Evolutionary conservation across 2,888 invertebrate genomes (phyloP).

Genomic region (Phaedon cochleariae): DNA sequence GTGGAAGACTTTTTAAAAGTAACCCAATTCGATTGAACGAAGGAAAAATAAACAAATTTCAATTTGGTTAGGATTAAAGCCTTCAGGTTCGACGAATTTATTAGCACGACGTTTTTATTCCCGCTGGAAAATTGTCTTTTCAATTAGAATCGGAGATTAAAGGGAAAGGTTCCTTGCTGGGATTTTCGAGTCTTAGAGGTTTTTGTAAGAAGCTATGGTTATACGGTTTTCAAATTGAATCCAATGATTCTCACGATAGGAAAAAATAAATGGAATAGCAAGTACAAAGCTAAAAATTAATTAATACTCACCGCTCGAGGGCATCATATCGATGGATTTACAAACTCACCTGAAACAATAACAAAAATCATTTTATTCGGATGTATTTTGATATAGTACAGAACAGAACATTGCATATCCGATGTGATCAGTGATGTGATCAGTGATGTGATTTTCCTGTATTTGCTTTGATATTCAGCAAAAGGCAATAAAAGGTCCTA

Average conservation of each 20-base stretch:
- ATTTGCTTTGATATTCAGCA: no score
- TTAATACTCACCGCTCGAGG: not conserved
- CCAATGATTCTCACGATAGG: not conserved
- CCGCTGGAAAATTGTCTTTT: slow-evolving; percentile 33
- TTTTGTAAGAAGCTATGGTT: not conserved
- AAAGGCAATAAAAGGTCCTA: no score
- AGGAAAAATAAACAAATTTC: slow-evolving; percentile 38
- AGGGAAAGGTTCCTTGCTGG: slow-evolving; percentile 27
- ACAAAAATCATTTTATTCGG: not conserved
- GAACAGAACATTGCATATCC: no score
- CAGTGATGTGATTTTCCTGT: no score
- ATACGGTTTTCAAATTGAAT: slow-evolving; percentile 8
- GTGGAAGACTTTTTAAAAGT: not conserved
- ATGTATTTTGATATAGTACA: no score
- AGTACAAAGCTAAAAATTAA: no score
- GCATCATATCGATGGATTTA: not conserved
- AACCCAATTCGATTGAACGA: slow-evolving; percentile 16
- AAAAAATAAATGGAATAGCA: no score
- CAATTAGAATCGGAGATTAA: slow-evolving; percentile 34
- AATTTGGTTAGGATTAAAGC: slow-evolving; percentile 33
- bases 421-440: no score
- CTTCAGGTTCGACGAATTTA: slow-evolving; percentile 34
- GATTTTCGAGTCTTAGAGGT: slow-evolving; percentile 19
- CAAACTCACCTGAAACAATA: not conserved
- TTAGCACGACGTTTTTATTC: slow-evolving; percentile 30